A percentile compares a stretch with the other conserved stretches of the same genome.
These are phyloP conservation scores for Seira ritae DNA, from an alignment of 2,888 invertebrate genomes.

Conservation along the genomic window DNA sequence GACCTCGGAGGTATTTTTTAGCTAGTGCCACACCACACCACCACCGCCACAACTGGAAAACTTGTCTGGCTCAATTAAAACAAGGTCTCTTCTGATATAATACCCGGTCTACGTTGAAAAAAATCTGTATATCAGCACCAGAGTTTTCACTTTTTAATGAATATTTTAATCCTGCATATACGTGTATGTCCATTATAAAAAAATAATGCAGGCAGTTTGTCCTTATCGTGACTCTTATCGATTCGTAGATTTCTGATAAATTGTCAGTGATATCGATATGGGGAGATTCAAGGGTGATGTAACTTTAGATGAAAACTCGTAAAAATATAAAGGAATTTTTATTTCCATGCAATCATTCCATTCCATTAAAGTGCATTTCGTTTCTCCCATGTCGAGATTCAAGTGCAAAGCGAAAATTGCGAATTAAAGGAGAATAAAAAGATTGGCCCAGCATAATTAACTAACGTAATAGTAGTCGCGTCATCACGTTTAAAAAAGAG, in stretches of 20 bases:
- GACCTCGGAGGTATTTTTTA: not conserved
- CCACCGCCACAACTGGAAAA: constrained; percentile 36
- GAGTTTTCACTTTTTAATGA: not conserved
- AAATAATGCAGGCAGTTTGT: not conserved
- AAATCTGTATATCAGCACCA: not conserved
- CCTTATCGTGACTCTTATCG: not conserved
- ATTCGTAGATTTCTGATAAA: constrained; percentile 12
- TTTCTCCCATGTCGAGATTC: not conserved
- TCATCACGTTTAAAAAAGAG: not conserved
- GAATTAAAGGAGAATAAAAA: not conserved
- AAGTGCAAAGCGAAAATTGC: not conserved
- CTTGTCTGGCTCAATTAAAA: constrained; percentile 45
- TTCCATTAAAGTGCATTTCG: constrained; percentile 1
- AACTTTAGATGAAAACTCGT: constrained; percentile 16
- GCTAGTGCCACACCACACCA: constrained; percentile 9
- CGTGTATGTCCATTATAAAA: not conserved
- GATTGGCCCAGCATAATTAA: not conserved
- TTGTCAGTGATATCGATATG: not conserved
- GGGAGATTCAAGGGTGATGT: not conserved
- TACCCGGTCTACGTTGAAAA: too few relatives aligned
- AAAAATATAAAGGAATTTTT: constrained; percentile 9
- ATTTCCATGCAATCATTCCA: too few relatives aligned
- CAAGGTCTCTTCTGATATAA: constrained; percentile 3
- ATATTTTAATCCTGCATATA: not conserved
- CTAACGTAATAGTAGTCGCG: not conserved